These are phyloP conservation scores for Anneissia japonica DNA, from an alignment of 35 echinoderm and acorn worm genomes.

Conservation along the genomic window DNA sequence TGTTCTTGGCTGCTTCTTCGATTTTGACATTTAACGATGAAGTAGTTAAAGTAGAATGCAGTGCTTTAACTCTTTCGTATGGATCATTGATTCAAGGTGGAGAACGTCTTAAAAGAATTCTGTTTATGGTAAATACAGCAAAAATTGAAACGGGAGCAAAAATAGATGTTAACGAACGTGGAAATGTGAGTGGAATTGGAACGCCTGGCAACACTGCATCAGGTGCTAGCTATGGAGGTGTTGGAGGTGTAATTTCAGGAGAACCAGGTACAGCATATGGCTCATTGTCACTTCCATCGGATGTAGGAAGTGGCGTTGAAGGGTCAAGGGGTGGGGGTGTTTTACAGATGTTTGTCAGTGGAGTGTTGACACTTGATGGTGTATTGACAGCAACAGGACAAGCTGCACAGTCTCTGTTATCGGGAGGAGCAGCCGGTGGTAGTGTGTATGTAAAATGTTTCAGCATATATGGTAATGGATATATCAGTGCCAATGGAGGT, in stretches of 20 bases:
- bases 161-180: constrained; percentile 49
- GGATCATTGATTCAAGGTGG: not conserved
- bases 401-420: not conserved
- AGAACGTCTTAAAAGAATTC: not conserved
- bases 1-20: constrained; percentile 15
- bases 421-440: constrained; percentile 64
- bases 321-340: constrained; percentile 45
- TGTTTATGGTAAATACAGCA: not conserved
- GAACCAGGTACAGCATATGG: constrained; percentile 26
- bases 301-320: constrained; percentile 50
- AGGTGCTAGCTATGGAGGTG: constrained; percentile 76
- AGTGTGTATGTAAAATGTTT: constrained; percentile 40
- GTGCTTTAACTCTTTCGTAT: not conserved
- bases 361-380: constrained; percentile 40
- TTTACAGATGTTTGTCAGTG: constrained; percentile 9
- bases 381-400: constrained; percentile 48
- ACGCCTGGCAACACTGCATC: constrained; percentile 5
- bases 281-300: constrained; percentile 15
- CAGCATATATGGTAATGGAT: constrained; percentile 37
- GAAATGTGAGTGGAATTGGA: constrained; percentile 46
- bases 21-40: not conserved
- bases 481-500: constrained; percentile 48
- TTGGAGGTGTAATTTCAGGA: constrained; percentile 35
- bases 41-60: not conserved
- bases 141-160: constrained; percentile 32